Conservation (phyloP, 2,888 invertebrate species). For the Lycia hirtaria region DNA sequence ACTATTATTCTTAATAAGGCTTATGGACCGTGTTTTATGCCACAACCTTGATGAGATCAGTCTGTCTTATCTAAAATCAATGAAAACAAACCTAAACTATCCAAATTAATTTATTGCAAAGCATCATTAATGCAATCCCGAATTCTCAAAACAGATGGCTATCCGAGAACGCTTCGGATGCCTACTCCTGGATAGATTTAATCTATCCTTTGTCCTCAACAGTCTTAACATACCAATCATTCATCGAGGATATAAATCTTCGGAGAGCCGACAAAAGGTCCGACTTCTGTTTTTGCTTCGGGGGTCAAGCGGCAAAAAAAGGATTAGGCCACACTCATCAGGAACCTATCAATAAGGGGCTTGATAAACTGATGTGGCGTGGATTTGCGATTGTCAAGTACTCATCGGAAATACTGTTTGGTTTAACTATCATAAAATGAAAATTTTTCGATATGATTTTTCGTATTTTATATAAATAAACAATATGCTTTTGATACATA, state of each 20-base stretch:
- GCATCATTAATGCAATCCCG: slow-evolving; percentile 28
- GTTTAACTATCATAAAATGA: background rate
- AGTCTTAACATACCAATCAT: slow-evolving; percentile 58
- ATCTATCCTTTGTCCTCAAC: slow-evolving; percentile 54
- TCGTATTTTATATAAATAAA: too few species aligned
- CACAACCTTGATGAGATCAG: background rate
- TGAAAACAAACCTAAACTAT: background rate
- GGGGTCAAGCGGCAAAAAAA: slow-evolving; percentile 68
- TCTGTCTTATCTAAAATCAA: background rate
- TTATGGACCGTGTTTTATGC: background rate
- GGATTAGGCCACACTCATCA: slow-evolving; percentile 57
- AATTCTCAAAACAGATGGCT: slow-evolving; percentile 37
- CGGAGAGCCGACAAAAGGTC: slow-evolving; percentile 63
- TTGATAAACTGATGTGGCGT: slow-evolving; percentile 39
- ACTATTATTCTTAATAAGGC: too few species aligned
- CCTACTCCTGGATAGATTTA: slow-evolving; percentile 41
- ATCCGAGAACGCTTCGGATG: slow-evolving; percentile 35
- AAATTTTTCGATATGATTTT: too few species aligned
- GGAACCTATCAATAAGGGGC: slow-evolving; percentile 61
- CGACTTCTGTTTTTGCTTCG: slow-evolving; percentile 66
- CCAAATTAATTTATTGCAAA: slow-evolving; percentile 30
- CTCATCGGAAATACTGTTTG: background rate
- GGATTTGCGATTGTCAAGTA: slow-evolving; percentile 13
- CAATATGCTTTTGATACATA: too few species aligned
- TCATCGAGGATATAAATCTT: slow-evolving; percentile 71